Conservation (phyloP, 2,113 vertebrate genomes). For the Tenrec ecaudatus region DNA sequence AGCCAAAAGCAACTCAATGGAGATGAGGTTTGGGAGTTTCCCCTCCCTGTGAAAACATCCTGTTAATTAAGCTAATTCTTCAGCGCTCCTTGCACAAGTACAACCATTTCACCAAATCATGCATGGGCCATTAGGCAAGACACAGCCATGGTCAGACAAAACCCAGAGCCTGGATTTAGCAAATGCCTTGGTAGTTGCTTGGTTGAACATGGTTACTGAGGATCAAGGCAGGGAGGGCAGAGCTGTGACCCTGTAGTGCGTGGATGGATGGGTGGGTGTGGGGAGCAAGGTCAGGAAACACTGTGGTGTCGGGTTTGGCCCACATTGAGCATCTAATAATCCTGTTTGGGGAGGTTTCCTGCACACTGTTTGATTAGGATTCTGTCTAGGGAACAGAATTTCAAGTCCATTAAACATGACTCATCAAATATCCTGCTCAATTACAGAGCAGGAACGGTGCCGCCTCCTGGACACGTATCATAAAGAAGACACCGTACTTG, state of each 20-base stretch:
- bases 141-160: slow-evolving; percentile 15
- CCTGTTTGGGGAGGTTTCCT: neutral
- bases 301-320: neutral
- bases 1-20: too few relatives aligned
- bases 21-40: too few relatives aligned
- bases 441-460: neutral
- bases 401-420: neutral
- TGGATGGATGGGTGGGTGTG: too few relatives aligned
- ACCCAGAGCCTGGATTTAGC: neutral
- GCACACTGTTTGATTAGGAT: neutral
- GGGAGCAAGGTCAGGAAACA: neutral
- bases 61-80: slow-evolving; percentile 30
- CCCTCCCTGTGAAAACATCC: neutral
- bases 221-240: neutral
- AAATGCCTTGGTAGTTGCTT: neutral
- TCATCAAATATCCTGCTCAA: neutral
- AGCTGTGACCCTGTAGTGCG: neutral
- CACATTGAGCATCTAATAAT: neutral
- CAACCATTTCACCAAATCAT: slow-evolving; percentile 7
- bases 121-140: neutral
- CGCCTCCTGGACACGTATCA: neutral
- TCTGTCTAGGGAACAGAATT: neutral
- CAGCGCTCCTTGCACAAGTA: slow-evolving; percentile 14
- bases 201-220: neutral
- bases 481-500: neutral